phyloP scores from a whole-genome alignment of 2,113 vertebrate species.

The Periophthalmus modestus region DNA sequence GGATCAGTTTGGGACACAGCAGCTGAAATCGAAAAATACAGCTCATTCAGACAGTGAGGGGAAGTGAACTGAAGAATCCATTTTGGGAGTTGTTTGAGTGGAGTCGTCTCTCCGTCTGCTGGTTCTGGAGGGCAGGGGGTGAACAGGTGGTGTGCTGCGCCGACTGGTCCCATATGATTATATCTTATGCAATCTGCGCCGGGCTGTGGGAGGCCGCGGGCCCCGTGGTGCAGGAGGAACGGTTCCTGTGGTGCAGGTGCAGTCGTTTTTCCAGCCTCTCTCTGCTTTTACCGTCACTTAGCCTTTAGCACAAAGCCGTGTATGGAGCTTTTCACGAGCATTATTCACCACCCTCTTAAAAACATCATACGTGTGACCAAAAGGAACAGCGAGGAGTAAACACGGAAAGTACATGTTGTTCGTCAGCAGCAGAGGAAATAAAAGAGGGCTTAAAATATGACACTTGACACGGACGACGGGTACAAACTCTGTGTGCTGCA shows the following conservation, averaged over 20 bases:
- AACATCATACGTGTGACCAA: neutral
- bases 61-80: neutral
- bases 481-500: neutral
- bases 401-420: neutral
- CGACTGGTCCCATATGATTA: slow-evolving; percentile 1
- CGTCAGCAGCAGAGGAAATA: neutral
- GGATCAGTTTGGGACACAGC: neutral
- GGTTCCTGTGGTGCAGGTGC: neutral
- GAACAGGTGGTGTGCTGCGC: neutral
- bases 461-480: neutral
- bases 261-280: neutral
- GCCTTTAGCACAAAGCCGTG: neutral
- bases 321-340: neutral
- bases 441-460: neutral
- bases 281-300: neutral
- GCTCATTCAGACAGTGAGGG: neutral
- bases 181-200: neutral
- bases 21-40: neutral
- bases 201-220: neutral
- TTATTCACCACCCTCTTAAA: neutral
- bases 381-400: neutral
- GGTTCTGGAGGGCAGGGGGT: slow-evolving; percentile 2
- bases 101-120: neutral
- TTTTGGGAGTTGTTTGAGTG: neutral
- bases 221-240: neutral